phyloP scores from a whole-genome alignment of 2,113 vertebrate species.

The Chlorodrepanis virens region DNA sequence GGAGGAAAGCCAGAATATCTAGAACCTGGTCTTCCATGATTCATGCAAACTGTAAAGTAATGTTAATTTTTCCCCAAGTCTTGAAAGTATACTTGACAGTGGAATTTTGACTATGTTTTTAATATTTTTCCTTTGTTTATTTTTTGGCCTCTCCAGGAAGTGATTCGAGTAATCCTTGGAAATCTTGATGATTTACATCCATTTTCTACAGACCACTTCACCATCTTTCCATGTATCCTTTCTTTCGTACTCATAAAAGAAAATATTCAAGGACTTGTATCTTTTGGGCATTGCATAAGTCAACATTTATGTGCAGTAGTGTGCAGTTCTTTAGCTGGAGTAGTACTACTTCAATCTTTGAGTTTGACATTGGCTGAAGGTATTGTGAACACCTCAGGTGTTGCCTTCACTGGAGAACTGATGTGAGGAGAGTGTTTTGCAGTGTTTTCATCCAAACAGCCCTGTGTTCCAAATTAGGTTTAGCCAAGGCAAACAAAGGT shows the following conservation, averaged over 20 bases:
- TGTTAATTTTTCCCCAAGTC: not conserved
- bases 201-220: conserved; percentile 76
- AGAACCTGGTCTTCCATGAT: not conserved
- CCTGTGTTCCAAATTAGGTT: fast-evolving
- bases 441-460: not conserved
- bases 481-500: not conserved
- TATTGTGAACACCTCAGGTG: not conserved
- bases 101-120: not conserved
- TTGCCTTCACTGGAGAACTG: not conserved
- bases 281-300: not conserved
- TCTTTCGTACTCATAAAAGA: not conserved
- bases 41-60: not conserved
- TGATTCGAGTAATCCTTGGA: conserved; percentile 73
- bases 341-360: not conserved
- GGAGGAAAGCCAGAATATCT: not conserved
- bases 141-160: conserved; percentile 64
- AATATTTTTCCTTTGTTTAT: not conserved
- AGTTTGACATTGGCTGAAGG: not conserved
- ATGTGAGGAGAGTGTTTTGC: not conserved
- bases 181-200: conserved; percentile 73
- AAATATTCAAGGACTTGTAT: not conserved
- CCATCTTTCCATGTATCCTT: conserved; percentile 81
- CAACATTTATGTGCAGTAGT: not conserved
- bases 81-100: not conserved
- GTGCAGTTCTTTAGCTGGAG: not conserved